Evolutionary conservation across 1,140 invertebrate genomes (phyloP).

Genomic region (Euura lappo): DNA sequence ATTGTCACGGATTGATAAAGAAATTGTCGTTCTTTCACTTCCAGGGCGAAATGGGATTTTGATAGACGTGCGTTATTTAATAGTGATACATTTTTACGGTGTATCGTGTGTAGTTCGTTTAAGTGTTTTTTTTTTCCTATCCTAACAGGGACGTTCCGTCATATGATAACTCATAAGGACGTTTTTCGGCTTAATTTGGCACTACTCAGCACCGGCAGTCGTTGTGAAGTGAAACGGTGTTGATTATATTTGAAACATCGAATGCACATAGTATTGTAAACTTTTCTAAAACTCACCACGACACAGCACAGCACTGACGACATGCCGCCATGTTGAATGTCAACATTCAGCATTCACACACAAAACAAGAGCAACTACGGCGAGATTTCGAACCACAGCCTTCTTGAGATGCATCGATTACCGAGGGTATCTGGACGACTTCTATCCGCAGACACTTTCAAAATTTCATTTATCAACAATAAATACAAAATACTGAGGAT

Average conservation of each 20-base stretch:
- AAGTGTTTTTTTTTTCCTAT: no score
- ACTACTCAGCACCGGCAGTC: background rate
- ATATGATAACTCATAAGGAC: no score
- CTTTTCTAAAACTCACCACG: conserved; percentile 72
- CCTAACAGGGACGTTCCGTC: no score
- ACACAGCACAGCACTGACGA: conserved; percentile 93
- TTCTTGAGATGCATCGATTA: conserved; percentile 12
- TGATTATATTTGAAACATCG: conserved; percentile 28
- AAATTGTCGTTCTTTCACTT: no score
- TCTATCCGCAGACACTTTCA: no score
- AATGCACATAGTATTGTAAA: conserved; percentile 37
- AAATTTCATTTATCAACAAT: no score
- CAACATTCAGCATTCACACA: conserved; percentile 59
- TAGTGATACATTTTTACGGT: no score
- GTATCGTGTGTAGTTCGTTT: no score
- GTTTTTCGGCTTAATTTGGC: background rate
- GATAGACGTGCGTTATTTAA: no score
- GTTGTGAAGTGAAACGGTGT: conserved; percentile 20
- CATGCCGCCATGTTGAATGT: conserved; percentile 91
- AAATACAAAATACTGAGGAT: no score
- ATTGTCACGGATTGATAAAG: no score
- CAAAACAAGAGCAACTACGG: conserved; percentile 32
- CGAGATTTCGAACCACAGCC: conserved; percentile 10
- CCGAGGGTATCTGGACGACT: background rate
- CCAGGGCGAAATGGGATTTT: no score